Base-by-base conservation (phyloP, 1,140 invertebrate genomes). In the Hylaeus volcanicus region DNA sequence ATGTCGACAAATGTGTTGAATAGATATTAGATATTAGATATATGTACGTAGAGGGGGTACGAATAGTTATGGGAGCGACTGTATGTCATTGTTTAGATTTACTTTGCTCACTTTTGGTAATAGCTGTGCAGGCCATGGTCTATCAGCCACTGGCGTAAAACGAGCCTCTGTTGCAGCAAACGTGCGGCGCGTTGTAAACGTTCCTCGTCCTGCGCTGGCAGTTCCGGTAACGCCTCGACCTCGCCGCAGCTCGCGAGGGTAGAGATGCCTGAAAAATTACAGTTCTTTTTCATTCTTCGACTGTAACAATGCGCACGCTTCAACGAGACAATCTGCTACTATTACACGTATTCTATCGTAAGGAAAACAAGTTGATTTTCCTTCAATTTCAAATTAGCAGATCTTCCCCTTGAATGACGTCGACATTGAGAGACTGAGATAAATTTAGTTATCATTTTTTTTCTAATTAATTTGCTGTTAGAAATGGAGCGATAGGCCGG, bases 131-230 rank as follows among this genome's bases (percentile, higher is more conserved):
- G 94, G 39, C 95, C 95, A 91, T 96, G 95, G 82, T 96, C 96
- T 51, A 94, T 94, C 68, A 97, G 93, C 97, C 97, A 97, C 94
- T 97, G 96, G 48, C 96, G 95, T 82, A 97, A 93, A 68, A 97
- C 96, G 53, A 97, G 94, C 74, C 96, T 94, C 92, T 97, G 97
- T 92, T 97, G 96, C 84, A 97, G 92, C 61, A 96, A 94, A 71
- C 95, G 93, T 9, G 96, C 96, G 0, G 96, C 96, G 48, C 96
- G 94, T 85, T 96, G 96, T 68, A 97, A 92, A 55, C 96, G 94
- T 90, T 96, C 96, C 91, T 97, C 96, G 92, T 97, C 97, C 70
- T 96, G 95, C n/a, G 95, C 95, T 78, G 96, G 96, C 84, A 97
- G 91, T 94, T 97, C 96, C 41, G 96, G 96, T 84, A 97, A 92